A percentile compares a stretch with the other conserved stretches of the same genome.
These are phyloP conservation scores for Rattus rattus DNA, from an alignment of 2,113 vertebrate species.

Conservation along the genomic window DNA sequence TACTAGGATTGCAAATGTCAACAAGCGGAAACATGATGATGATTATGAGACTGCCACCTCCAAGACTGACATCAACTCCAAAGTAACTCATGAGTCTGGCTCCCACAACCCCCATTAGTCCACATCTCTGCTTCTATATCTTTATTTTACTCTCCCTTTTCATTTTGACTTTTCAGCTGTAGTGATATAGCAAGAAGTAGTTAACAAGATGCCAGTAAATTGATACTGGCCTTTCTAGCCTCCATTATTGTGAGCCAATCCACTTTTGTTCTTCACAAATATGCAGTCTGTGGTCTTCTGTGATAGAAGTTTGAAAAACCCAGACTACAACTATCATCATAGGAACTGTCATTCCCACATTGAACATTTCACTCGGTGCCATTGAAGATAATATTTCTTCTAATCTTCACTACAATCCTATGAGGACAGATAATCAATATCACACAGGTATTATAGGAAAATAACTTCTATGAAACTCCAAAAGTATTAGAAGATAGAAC, in stretches of 20 bases:
- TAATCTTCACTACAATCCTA: not conserved
- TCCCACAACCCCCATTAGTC: not conserved
- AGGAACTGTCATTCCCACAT: not conserved
- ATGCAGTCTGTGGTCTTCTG: too few species aligned
- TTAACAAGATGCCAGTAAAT: not conserved
- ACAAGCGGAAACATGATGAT: not conserved
- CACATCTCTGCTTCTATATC: not conserved
- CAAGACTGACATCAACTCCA: not conserved
- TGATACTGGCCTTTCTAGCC: not conserved
- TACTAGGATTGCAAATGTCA: not conserved
- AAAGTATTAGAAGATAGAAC: not conserved
- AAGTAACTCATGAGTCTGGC: not conserved
- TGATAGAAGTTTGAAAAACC: not conserved
- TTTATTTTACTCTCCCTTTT: not conserved
- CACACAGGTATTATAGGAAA: not conserved
- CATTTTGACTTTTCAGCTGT: not conserved
- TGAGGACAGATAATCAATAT: conserved; percentile 16
- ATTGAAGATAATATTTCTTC: not conserved
- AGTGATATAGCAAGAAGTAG: not conserved
- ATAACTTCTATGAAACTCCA: not conserved
- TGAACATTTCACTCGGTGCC: not conserved
- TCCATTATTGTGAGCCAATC: not conserved
- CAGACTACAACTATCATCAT: not conserved
- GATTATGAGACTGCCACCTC: not conserved
- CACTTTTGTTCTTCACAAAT: not conserved